Evolutionary conservation across 2,797 vertebrate genomes (phyloP), one percentile per base, ranked within the genome.

Genomic region (Oryzias dopingdopingensis): DNA sequence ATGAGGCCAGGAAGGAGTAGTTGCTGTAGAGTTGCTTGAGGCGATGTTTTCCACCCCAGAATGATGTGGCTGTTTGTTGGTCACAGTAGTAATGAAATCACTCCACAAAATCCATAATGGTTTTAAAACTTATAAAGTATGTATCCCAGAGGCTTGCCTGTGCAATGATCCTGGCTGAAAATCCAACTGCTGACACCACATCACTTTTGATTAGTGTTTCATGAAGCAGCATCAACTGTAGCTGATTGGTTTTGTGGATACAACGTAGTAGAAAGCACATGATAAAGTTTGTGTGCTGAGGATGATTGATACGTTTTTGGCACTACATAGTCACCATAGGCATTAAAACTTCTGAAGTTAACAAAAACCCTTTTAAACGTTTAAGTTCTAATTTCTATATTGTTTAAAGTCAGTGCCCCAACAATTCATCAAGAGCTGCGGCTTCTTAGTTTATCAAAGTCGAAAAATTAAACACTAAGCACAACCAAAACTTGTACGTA

Each of bases 1-100:
- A 84, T 85, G 73, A 85, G 74, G 79, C 70, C 72, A 68, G 47
- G 65, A 78, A 83, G 75, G 83, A 84, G 57, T 47, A 65, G 65
- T 43, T 67, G 62, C 65, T 69, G 42, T 52, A 42, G 56, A 66
- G 49, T 51, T 40, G 72, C 69, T 81, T 46, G 49, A 74, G 72
- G 71, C 76, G 46, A n/a, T 53, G 44, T 62, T 72, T 79, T 79
- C 56, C 63, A 74, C 42, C 52, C 63, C 42, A 29, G 42, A 71
- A 62, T 44, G 47, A 75, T 59, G 51, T 12, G 61, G 44, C 64
- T 41, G 52, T 58, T 77, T 78, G 74, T 61, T 79, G 58, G 59
- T 37, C 64, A 68, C 69, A 56, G 24, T 49, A 55, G 67, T 48
- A 67, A 82, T 62, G 26, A 65, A 70, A 73, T 62, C 32, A 55